Evolutionary conservation across 2,888 invertebrate species (phyloP), one percentile per base, ranked within the genome.

Genomic region (Terebella lapidaria): DNA sequence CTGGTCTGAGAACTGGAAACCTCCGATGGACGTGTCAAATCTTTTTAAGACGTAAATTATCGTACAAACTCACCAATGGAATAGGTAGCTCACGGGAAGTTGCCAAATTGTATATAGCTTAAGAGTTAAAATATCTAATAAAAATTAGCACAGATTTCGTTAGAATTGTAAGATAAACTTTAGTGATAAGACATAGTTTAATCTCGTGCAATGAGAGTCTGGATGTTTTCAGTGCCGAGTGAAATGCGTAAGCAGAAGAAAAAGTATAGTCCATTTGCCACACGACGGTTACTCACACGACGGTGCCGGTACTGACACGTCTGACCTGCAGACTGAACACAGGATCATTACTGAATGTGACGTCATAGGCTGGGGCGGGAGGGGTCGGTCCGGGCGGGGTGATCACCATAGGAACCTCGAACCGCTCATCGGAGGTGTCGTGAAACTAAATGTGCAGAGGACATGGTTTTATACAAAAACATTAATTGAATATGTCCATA

Each of bases 1-100:
- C 70, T 83, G 81, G 62, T 83, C 77, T 2, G 81, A 75, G 66
- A 81, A 79, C 1, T 78, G 74, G 27, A 83, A 72, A 0, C 81
- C 81, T 5, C 73, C 72, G 18, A 74, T 68, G 29, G 68, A 59
- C 3, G 75, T 74, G 64, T 76, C 74, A 65, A 70, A 74, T 3
- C 75, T 76, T n/a, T n/a, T n/a, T n/a, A n/a, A n/a, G n/a, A n/a
- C n/a, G n/a, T n/a, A n/a, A n/a, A n/a, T n/a, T n/a, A n/a, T n/a
- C n/a, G n/a, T n/a, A n/a, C n/a, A n/a, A n/a, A n/a, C n/a, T n/a
- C n/a, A n/a, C n/a, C n/a, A n/a, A n/a, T n/a, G n/a, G n/a, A n/a
- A n/a, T n/a, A n/a, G n/a, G n/a, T n/a, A n/a, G n/a, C n/a, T n/a
- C n/a, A n/a, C n/a, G n/a, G n/a, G n/a, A n/a, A n/a, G n/a, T n/a